These are phyloP conservation scores for Apamea monoglypha DNA, from an alignment of 2,888 invertebrate species.

Conservation along the genomic window DNA sequence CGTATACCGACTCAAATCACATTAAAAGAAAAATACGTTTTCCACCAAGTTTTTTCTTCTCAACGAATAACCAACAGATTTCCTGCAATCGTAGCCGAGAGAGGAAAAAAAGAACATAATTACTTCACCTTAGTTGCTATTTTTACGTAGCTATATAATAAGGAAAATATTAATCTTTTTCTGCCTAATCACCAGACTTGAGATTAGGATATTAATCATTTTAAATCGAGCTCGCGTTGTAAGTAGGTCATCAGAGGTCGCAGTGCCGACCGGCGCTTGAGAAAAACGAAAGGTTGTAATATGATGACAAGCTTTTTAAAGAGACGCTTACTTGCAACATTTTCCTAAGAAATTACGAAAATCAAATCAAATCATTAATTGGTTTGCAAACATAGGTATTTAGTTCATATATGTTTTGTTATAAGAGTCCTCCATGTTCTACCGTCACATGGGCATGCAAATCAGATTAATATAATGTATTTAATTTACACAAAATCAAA, in stretches of 20 bases:
- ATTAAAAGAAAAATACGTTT: background rate
- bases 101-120: conserved; percentile 4
- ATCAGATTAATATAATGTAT: no score
- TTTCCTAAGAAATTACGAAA: background rate
- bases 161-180: conserved; percentile 36
- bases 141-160: conserved; percentile 9
- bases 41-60: no score
- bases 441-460: no score
- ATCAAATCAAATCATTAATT: background rate
- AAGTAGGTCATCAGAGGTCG: conserved; percentile 58
- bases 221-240: conserved; percentile 53
- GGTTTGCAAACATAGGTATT: background rate
- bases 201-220: conserved; percentile 66
- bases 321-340: conserved; percentile 14
- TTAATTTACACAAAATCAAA: no score
- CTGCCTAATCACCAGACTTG: conserved; percentile 52
- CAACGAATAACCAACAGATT: conserved; percentile 1
- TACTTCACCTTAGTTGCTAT: conserved; percentile 12
- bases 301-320: conserved; percentile 24
- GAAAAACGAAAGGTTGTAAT: conserved; percentile 10
- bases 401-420: no score
- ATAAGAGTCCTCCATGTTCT: no score
- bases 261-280: conserved; percentile 4
- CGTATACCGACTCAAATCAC: background rate
- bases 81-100: background rate